These are phyloP conservation scores for Chanos chanos DNA, from an alignment of 2,797 vertebrate species.

Conservation along the genomic window DNA sequence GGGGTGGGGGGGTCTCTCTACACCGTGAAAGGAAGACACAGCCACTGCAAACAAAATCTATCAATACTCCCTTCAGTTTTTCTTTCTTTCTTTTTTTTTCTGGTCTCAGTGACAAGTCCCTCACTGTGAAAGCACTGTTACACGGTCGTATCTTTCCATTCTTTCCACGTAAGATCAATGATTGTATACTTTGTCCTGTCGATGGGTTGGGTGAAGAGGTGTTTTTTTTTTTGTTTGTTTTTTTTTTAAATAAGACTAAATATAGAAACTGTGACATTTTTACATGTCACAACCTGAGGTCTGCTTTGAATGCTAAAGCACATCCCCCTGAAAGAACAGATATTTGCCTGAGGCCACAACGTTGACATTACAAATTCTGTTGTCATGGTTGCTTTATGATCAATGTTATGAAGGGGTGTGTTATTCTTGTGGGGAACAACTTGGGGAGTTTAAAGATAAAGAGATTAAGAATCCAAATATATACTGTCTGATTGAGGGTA, in stretches of 20 bases:
- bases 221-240: no score
- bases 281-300: neutral
- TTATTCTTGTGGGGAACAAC: no score
- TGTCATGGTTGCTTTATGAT: neutral
- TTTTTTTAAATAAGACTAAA: no score
- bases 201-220: no score
- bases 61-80: conserved; percentile 37
- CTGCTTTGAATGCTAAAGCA: neutral
- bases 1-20: conserved; percentile 19
- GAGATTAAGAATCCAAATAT: no score
- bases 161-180: neutral
- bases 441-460: no score
- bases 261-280: neutral
- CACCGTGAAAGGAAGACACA: conserved; percentile 12
- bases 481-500: no score
- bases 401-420: neutral
- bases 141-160: conserved; percentile 12
- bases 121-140: conserved; percentile 25
- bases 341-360: neutral
- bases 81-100: conserved; percentile 3
- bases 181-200: conserved; percentile 1
- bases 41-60: conserved; percentile 35
- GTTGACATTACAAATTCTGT: neutral
- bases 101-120: conserved; percentile 30
- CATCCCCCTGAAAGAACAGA: no score